phyloP scores from a whole-genome alignment of 2,888 invertebrate genomes.

The Drosophila conformis region DNA sequence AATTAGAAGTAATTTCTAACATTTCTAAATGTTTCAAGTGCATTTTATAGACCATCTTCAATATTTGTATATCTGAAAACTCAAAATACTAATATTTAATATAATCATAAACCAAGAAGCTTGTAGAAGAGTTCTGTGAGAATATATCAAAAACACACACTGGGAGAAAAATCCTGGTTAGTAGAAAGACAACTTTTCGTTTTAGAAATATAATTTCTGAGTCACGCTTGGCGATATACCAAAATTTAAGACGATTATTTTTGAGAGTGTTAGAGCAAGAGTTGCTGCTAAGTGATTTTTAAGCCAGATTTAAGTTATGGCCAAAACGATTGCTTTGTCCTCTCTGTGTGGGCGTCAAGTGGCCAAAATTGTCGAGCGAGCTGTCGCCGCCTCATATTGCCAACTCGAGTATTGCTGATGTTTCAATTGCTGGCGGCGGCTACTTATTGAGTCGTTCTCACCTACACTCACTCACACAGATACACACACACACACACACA shows the following conservation, averaged over 20 bases:
- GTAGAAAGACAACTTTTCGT: background rate
- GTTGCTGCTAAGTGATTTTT: slow-evolving; percentile 72
- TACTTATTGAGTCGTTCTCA: slow-evolving; percentile 26
- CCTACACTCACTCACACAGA: slow-evolving; percentile 11
- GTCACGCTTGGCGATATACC: background rate
- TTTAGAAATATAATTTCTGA: background rate
- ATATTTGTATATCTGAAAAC: too few relatives aligned
- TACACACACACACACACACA: background rate
- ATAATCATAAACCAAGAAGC: background rate
- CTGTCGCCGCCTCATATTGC: slow-evolving; percentile 67
- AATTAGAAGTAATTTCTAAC: background rate
- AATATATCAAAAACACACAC: background rate
- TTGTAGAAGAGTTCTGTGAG: too few relatives aligned
- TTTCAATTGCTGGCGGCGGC: slow-evolving; percentile 77
- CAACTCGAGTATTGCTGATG: slow-evolving; percentile 83
- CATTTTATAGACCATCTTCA: background rate
- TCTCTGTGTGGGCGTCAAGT: slow-evolving; percentile 66
- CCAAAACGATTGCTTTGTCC: slow-evolving; percentile 39
- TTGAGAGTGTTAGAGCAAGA: slow-evolving; percentile 1
- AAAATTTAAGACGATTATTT: background rate
- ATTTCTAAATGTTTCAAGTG: background rate
- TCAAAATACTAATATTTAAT: too few relatives aligned
- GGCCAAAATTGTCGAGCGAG: slow-evolving; percentile 54
- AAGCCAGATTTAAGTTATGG: slow-evolving; percentile 75
- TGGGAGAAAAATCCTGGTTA: background rate